Percentiles rank a stretch among this genome's conserved stretches.
These are phyloP conservation scores for Naja naja DNA, from an alignment of 2,113 vertebrate genomes.

Conservation along the genomic window DNA sequence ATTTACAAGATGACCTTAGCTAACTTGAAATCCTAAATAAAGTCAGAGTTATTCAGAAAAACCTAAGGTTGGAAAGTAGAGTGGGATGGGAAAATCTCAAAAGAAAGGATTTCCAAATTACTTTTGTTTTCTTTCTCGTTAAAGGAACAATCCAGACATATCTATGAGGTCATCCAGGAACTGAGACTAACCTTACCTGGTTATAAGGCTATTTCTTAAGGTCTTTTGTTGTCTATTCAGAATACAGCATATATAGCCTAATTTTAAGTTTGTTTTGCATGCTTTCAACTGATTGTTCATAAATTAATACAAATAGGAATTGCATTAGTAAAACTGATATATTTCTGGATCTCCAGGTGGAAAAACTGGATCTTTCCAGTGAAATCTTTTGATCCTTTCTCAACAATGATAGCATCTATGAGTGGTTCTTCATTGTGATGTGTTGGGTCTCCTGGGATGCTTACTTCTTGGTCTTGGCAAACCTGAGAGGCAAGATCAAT, in stretches of 20 bases:
- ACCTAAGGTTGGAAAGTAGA: not conserved
- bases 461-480: not conserved
- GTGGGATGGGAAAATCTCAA: not conserved
- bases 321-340: not conserved
- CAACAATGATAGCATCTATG: not conserved
- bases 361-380: not conserved
- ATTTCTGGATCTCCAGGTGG: not conserved
- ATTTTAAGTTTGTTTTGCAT: not conserved
- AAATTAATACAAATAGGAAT: not conserved
- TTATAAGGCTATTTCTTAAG: not conserved
- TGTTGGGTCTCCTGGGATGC: not conserved
- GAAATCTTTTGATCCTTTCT: not conserved
- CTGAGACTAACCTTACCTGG: not conserved
- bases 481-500: not conserved
- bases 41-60: not conserved
- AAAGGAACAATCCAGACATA: not conserved
- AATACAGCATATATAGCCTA: not conserved
- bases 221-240: not conserved
- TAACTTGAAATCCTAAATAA: not conserved
- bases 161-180: not conserved
- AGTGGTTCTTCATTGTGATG: not conserved
- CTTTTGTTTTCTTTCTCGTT: not conserved
- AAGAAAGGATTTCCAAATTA: not conserved
- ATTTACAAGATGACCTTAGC: not conserved
- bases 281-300: not conserved